These are phyloP conservation scores for Cyprinodon tularosa DNA, from an alignment of 2,113 vertebrate species.

Conservation along the genomic window DNA sequence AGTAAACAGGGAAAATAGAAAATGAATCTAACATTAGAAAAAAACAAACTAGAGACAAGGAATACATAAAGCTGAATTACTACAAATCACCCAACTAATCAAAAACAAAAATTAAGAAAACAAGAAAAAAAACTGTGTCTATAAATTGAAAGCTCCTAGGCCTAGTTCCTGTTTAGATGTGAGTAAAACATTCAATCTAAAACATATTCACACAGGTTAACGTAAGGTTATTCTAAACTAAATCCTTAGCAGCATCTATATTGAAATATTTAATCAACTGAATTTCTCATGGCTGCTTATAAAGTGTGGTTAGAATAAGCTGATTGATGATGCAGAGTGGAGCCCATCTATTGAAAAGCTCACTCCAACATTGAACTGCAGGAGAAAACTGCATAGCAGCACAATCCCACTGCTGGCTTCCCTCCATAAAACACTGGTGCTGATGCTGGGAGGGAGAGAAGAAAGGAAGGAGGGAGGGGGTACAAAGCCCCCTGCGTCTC, in stretches of 20 bases:
- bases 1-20: too few relatives aligned
- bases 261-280: background rate
- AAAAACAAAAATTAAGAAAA: background rate
- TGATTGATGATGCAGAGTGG: slow-evolving; percentile 5
- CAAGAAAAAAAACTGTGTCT: background rate
- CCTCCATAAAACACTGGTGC: slow-evolving; percentile 66
- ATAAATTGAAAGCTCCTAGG: too few relatives aligned
- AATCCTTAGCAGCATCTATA: background rate
- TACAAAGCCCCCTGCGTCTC: background rate
- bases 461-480: slow-evolving; percentile 21
- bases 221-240: background rate
- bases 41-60: background rate
- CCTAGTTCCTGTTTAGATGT: too few relatives aligned
- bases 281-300: background rate
- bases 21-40: slow-evolving; percentile 13
- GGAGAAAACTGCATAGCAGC: slow-evolving; percentile 67
- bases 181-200: background rate
- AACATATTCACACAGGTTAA: background rate
- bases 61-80: background rate
- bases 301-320: slow-evolving; percentile 3
- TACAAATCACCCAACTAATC: background rate
- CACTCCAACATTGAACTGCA: slow-evolving; percentile 4
- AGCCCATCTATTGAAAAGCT: background rate
- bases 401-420: slow-evolving; percentile 55
- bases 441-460: slow-evolving; percentile 61